phyloP scores from a whole-genome alignment of 2,797 vertebrate genomes.

The Anguilla megastoma region DNA sequence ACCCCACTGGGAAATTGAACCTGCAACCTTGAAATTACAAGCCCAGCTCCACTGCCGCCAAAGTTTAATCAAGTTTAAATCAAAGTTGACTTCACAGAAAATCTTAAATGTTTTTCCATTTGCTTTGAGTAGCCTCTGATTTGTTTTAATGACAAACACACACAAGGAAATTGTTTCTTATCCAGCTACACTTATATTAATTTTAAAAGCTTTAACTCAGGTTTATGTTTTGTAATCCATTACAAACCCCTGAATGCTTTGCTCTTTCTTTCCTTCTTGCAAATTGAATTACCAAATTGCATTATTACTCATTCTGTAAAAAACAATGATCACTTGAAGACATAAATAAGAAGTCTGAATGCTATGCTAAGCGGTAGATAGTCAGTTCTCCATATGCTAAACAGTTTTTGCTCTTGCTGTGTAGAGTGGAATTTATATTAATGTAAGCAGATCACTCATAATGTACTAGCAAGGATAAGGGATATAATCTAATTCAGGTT shows the following conservation, averaged over 20 bases:
- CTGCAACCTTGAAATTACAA: constrained; percentile 1
- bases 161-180: neutral
- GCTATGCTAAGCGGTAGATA: neutral
- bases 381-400: neutral
- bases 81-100: neutral
- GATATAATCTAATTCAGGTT: neutral
- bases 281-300: neutral
- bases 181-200: neutral
- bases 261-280: neutral
- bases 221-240: neutral
- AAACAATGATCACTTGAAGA: neutral
- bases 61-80: neutral
- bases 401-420: neutral
- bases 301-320: neutral
- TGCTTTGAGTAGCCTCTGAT: neutral
- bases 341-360: neutral
- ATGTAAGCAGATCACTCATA: neutral
- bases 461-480: neutral
- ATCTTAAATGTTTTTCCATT: neutral
- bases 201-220: neutral
- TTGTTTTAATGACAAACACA: neutral
- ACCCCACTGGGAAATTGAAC: neutral
- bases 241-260: neutral
- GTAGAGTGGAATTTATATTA: neutral
- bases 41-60: neutral